Percentiles rank a stretch among this genome's conserved stretches.
These are phyloP conservation scores for Synergus umbraculus DNA, from an alignment of 2,888 invertebrate species.

Conservation along the genomic window DNA sequence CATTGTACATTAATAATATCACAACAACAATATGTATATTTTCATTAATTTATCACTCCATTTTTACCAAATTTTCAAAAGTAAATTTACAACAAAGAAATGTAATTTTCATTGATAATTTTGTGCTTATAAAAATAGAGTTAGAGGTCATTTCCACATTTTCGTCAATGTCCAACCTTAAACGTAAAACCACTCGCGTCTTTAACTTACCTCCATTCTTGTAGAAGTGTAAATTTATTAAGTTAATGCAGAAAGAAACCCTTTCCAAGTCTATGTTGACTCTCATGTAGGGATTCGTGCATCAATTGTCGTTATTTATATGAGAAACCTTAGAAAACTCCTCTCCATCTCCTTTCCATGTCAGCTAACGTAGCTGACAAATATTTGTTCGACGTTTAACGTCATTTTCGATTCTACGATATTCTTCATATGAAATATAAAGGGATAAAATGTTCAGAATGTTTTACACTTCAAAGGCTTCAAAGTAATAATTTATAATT, in stretches of 20 bases:
- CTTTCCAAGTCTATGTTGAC: constrained; percentile 46
- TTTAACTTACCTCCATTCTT: constrained; percentile 60
- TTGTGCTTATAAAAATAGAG: not conserved
- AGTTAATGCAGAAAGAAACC: constrained; percentile 52
- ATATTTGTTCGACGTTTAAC: not conserved
- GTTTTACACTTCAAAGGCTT: not conserved
- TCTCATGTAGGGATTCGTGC: constrained; percentile 43
- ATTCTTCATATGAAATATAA: not conserved
- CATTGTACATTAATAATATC: not conserved
- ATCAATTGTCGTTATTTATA: constrained; percentile 50
- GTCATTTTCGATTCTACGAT: not conserved
- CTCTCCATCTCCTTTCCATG: constrained; percentile 19
- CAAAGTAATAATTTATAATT: constrained; percentile 6
- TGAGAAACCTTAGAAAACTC: constrained; percentile 47
- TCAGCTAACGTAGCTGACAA: not conserved
- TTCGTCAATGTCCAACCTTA: constrained; percentile 46
- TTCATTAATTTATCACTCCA: not conserved
- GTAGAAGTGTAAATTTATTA: constrained; percentile 40
- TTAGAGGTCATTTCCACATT: constrained; percentile 19
- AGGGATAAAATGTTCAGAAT: not conserved
- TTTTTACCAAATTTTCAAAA: not conserved
- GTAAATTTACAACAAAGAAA: not conserved
- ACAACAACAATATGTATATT: not conserved
- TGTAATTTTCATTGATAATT: not conserved
- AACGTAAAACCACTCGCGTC: not conserved